These are phyloP conservation scores for Struthidea cinerea DNA, from an alignment of 2,113 vertebrate species.

Conservation along the genomic window DNA sequence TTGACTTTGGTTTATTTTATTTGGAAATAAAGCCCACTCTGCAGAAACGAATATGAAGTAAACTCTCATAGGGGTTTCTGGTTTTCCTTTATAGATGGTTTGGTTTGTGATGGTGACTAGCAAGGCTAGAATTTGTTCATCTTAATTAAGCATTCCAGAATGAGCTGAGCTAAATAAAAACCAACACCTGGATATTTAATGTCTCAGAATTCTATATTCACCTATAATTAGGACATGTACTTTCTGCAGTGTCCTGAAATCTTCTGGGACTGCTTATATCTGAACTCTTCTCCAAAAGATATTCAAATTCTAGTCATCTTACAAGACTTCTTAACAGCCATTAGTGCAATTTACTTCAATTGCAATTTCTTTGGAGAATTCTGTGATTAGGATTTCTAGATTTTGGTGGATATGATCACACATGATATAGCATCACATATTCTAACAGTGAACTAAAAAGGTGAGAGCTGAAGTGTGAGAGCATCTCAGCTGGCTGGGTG, in stretches of 20 bases:
- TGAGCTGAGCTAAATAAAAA: neutral
- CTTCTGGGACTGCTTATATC: neutral
- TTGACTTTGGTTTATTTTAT: neutral
- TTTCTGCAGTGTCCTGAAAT: neutral
- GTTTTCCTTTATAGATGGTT: neutral
- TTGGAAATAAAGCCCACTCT: neutral
- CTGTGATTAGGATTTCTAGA: neutral
- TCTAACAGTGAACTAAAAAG: neutral
- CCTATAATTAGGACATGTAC: neutral
- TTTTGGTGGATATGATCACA: neutral
- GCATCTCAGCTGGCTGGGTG: neutral
- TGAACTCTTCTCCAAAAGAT: neutral
- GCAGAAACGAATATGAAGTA: neutral
- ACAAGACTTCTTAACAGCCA: neutral
- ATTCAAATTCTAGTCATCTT: neutral
- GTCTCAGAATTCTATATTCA: neutral
- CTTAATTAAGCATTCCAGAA: neutral
- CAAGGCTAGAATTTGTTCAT: neutral
- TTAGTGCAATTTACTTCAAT: neutral
- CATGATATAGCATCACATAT: fast-evolving
- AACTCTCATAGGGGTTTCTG: neutral
- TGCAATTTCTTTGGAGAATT: neutral
- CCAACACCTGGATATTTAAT: neutral
- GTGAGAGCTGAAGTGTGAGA: neutral
- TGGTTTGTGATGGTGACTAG: neutral